These are phyloP conservation scores for Tiaroga cobitis DNA, from an alignment of 2,797 vertebrate species.

Conservation along the genomic window DNA sequence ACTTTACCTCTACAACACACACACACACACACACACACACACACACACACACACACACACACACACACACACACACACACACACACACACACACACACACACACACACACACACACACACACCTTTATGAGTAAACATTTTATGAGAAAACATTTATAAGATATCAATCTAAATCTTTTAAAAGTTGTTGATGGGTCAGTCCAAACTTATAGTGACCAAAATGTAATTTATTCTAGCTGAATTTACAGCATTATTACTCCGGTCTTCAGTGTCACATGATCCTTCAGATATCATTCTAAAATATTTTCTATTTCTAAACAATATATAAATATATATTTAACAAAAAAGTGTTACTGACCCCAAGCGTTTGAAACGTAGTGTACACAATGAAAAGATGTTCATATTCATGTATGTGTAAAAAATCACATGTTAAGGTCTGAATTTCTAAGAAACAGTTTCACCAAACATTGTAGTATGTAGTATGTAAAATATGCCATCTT, in stretches of 20 bases:
- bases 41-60: too few relatives aligned
- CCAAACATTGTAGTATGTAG: not conserved
- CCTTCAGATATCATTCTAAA: not conserved
- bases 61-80: too few relatives aligned
- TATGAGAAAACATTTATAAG: conserved; percentile 27
- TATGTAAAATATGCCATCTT: not conserved
- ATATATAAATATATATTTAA: not conserved
- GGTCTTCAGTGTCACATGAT: not conserved
- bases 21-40: conserved; percentile 61
- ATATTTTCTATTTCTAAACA: not conserved
- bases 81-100: too few relatives aligned
- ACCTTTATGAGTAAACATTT: conserved; percentile 23
- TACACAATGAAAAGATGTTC: not conserved
- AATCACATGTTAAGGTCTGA: not conserved
- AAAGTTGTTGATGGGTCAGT: not conserved
- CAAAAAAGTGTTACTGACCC: not conserved
- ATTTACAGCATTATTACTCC: not conserved
- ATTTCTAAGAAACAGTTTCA: not conserved
- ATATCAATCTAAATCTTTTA: conserved; percentile 18
- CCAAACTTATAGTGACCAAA: not conserved
- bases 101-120: too few relatives aligned
- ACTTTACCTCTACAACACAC: conserved; percentile 75
- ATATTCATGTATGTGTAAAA: not conserved
- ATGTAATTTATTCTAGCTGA: not conserved
- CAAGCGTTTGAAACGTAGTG: not conserved